phyloP scores from a whole-genome alignment of 2,888 invertebrate genomes.

The Leptopilina myrica region DNA sequence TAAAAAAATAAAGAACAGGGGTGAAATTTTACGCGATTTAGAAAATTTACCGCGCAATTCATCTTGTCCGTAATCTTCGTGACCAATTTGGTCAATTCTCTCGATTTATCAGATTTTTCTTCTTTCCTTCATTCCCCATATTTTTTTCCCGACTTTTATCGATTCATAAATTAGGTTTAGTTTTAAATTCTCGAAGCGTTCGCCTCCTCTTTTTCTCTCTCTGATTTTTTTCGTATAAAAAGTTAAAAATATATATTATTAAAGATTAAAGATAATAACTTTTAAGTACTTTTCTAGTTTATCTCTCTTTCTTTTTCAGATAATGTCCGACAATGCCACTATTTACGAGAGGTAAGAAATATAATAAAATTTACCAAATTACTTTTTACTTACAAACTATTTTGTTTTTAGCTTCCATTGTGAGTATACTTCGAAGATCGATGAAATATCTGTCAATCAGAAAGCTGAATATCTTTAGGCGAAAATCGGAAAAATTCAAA shows the following conservation, averaged over 20 bases:
- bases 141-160: not conserved
- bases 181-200: not conserved
- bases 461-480: too few species aligned
- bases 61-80: slow-evolving; percentile 25
- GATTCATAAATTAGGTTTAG: too few species aligned
- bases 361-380: too few species aligned
- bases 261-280: too few species aligned
- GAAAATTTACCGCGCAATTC: not conserved
- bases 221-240: too few species aligned
- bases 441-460: too few species aligned
- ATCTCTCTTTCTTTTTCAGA: not conserved
- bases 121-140: slow-evolving; percentile 34
- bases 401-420: too few species aligned
- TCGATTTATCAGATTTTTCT: slow-evolving; percentile 8
- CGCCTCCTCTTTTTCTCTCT: too few species aligned
- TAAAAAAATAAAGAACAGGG: not conserved
- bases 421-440: too few species aligned
- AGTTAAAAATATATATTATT: too few species aligned
- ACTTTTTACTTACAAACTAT: too few species aligned
- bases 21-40: slow-evolving; percentile 36
- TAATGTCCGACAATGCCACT: not conserved
- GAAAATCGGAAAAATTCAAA: too few species aligned
- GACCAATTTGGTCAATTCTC: slow-evolving; percentile 18
- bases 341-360: not conserved
- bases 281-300: not conserved